Evolutionary conservation across 2,797 vertebrate species (phyloP).

Genomic region (Danio tinwini): DNA sequence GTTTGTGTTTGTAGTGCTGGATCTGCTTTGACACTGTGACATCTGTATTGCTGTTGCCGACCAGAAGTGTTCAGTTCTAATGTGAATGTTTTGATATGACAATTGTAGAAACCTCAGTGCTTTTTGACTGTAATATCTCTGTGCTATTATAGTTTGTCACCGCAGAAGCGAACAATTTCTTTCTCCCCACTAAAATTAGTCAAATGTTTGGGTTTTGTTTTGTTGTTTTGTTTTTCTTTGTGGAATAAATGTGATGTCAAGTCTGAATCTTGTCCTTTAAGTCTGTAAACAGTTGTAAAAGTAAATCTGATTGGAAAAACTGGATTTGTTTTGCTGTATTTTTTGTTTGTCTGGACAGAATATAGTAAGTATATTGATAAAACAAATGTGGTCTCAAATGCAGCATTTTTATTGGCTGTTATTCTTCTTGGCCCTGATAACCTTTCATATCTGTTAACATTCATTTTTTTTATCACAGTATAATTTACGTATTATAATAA

Average conservation of each 20-base stretch:
- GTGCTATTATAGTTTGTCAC: conserved; percentile 53
- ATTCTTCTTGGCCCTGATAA: no score
- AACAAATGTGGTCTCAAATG: no score
- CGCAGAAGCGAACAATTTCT: conserved; percentile 50
- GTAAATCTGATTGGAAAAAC: conserved; percentile 67
- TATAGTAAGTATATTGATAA: neutral
- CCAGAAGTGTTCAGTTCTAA: conserved; percentile 27
- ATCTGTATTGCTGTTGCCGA: conserved; percentile 23
- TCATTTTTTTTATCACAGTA: no score
- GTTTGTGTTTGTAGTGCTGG: conserved; percentile 42
- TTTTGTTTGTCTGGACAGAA: neutral
- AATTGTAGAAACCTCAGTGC: conserved; percentile 52
- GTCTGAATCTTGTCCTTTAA: conserved; percentile 52
- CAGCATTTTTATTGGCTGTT: no score
- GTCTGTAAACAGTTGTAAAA: conserved; percentile 69
- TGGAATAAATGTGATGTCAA: conserved; percentile 60
- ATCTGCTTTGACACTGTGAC: conserved; percentile 28
- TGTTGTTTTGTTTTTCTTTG: conserved; percentile 46
- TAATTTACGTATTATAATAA: no score
- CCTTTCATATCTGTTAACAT: no score
- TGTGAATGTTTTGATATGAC: conserved; percentile 65
- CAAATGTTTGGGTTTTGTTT: conserved; percentile 22
- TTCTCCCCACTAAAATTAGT: conserved; percentile 21
- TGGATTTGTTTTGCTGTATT: conserved; percentile 30
- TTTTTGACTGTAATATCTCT: conserved; percentile 60